phyloP scores from a whole-genome alignment of 2,113 vertebrate species.

The Actinemys pallida region DNA sequence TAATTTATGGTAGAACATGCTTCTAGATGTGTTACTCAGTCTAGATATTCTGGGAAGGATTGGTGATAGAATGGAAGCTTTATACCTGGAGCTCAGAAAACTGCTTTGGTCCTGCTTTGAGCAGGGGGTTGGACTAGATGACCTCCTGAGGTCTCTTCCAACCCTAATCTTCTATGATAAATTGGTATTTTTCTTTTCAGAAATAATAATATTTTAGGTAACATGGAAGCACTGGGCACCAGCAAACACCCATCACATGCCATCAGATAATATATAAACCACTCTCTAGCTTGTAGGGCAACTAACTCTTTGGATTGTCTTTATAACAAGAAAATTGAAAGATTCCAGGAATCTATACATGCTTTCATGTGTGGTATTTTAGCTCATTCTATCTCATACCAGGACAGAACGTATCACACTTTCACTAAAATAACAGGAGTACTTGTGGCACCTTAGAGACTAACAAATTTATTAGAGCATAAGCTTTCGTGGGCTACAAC shows the following conservation, averaged over 20 bases:
- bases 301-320: background rate
- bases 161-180: background rate
- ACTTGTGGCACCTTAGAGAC: no score
- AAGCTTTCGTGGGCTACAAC: no score
- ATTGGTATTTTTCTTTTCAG: background rate
- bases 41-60: background rate
- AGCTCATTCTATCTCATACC: background rate
- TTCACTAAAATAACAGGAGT: no score
- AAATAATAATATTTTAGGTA: fast-evolving
- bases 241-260: fast-evolving
- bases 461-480: no score
- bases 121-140: no score
- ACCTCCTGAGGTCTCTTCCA: no score
- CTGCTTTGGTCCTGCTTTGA: no score
- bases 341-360: background rate
- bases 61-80: background rate
- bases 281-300: fast-evolving
- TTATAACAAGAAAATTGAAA: background rate
- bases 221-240: background rate
- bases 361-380: background rate
- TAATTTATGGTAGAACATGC: background rate
- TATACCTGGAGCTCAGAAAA: background rate
- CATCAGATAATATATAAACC: fast-evolving
- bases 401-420: background rate
- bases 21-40: background rate